Base-by-base conservation (phyloP, 2,797 vertebrate species). In the Meda fulgida region DNA sequence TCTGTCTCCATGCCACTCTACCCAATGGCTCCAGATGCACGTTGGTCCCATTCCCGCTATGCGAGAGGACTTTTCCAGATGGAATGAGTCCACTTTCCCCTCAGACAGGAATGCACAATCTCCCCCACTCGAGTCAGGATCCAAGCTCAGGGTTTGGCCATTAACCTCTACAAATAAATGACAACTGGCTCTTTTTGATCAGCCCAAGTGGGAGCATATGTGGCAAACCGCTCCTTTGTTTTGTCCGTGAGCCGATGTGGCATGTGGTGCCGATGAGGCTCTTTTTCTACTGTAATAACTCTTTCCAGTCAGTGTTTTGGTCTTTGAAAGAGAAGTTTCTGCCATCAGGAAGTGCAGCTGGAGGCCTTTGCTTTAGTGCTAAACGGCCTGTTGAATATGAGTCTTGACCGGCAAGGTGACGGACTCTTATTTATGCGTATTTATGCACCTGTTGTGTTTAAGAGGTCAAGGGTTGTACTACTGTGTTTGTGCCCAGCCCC, bases 391-490 rank as follows among this genome's bases (percentile, higher is more conserved):
- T 65, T 26, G 36, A 51, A 75, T 48, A 55, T 70, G 23, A 7
- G 38, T 34, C 53, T 77, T 70, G 11, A 31, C 75, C n/a, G 18
- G n/a, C 73, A 55, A 66, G 65, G 83, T 75, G 86, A 84, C 46
- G 11, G 83, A 78, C 66, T 19, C 29, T 40, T 65, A 36, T 75
- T 72, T 16, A 70, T 16, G 67, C 87, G 89, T 65, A 36, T 75
- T 72, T 21, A 70, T 16, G 67, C 87, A 90, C 89, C 89, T 91
- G 90, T 85, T 78, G 75, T 46, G 73, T 83, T 84, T 86, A 73
- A 85, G 73, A 89, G 90, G 91, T 89, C 78, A 88, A 51, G 79
- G 83, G 84, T 92, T 69, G 83, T 31, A 18, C 83, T 71, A 53
- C 71, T 65, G 26, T 63, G 36, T 36, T 6, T 6, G 14, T 38